Percentiles rank a stretch among this genome's conserved stretches.
These are phyloP conservation scores for Rhinichthys klamathensis DNA, from an alignment of 2,113 vertebrate genomes.

Conservation along the genomic window DNA sequence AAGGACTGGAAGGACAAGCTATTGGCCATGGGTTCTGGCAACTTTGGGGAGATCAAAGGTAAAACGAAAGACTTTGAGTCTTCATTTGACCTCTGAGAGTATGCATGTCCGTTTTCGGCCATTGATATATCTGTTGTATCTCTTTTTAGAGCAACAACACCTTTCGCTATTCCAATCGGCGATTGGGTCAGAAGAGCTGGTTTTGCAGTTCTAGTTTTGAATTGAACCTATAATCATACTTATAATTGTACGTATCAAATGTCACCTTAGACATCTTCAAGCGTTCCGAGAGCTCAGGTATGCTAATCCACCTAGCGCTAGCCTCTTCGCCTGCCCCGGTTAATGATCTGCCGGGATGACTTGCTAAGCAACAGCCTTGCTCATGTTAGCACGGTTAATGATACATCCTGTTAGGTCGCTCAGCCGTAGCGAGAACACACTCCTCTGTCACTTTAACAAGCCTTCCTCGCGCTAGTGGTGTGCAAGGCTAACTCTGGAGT, in stretches of 20 bases:
- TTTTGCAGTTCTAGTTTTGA: background rate
- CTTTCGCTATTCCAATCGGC: background rate
- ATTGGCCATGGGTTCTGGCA: conserved; percentile 98
- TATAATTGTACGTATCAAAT: background rate
- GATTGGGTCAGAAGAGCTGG: background rate
- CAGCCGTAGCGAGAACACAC: conserved; percentile 15
- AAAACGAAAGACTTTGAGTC: conserved; percentile 46
- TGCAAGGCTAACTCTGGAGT: conserved; percentile 7
- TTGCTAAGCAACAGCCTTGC: conserved; percentile 28
- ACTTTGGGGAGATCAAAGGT: conserved; percentile 99
- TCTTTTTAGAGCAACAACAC: background rate
- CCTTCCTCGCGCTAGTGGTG: background rate
- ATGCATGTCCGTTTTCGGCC: background rate
- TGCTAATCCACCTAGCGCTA: conserved; percentile 14
- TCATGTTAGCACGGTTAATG: conserved; percentile 39
- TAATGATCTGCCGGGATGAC: conserved; percentile 47
- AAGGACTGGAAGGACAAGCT: conserved; percentile 99
- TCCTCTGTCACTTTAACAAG: conserved; percentile 39
- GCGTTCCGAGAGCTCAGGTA: background rate
- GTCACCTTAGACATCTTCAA: conserved; percentile 9
- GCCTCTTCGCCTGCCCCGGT: conserved; percentile 22
- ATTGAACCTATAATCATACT: background rate
- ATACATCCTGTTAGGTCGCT: conserved; percentile 41
- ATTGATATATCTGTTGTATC: background rate
- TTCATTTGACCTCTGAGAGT: conserved; percentile 21